Base-by-base conservation (phyloP, 2,797 vertebrate genomes). In the Esox masquinongy region DNA sequence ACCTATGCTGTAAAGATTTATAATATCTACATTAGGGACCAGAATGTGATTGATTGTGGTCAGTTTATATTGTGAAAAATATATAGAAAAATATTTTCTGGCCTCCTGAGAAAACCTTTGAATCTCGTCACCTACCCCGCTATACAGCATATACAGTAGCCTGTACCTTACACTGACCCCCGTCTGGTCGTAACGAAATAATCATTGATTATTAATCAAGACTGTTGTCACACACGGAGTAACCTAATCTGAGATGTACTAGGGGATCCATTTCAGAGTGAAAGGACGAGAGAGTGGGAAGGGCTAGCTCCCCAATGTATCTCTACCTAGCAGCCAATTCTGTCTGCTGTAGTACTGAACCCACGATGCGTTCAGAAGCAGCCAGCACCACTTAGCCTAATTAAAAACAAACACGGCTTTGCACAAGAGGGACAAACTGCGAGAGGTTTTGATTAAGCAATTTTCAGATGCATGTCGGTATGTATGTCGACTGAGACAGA, bases 371-470 rank as follows among this genome's bases (percentile, higher is more conserved):
- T 74, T 78, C 53, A 15, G 79, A 84, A 82, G 85, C 81, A 79
- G 19, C 34, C 81, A 79, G 19, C 34, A 22, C n/a, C 78, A 70
- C 80, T 87, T 77, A 74, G 70, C 70, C 74, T 82, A 83, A 90
- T 82, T 77, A 87, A 87, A 89, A 82, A 83, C 81, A 87, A 88
- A 88, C 81, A 63, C 26, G 5, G 73, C 71, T 74, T 53, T 68
- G 68, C 78, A 69, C 82, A 47, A 72, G 51, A 31, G 82, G 80
- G 79, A 72, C 70, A 78, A 11, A 0, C 17, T 15, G 16, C 26
- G 16, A 64, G 73, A 74, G 78, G 70, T 74, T 51, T 80, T 82
- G 79, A 82, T 86, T 72, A 78, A 80, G 79, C 79, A 67, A 73
- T 82, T 63, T 77, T 0, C 59, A 14, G 29, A 72, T 68, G 69